Conservation (phyloP, 2,888 invertebrate genomes). For the Branchellion lobata region DNA sequence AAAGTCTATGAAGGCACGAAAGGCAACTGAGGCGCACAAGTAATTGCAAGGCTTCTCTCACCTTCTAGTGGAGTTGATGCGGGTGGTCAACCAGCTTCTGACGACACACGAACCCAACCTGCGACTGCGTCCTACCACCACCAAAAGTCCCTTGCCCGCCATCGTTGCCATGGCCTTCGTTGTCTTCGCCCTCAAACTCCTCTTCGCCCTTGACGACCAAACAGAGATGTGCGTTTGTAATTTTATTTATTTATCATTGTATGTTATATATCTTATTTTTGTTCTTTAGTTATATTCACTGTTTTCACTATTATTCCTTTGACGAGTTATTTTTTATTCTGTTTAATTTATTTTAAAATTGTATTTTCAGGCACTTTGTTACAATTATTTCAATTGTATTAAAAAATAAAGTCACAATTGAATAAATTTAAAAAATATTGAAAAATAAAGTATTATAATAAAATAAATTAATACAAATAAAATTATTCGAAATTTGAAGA, state of each 20-base stretch:
- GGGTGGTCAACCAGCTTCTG: background rate
- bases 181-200: slow-evolving; percentile 54
- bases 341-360: no score
- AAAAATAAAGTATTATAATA: no score
- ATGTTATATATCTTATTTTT: background rate
- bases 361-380: no score
- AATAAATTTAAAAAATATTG: no score
- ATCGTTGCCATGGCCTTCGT: slow-evolving; percentile 55
- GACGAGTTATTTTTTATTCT: no score
- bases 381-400: no score
- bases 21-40: background rate
- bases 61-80: background rate
- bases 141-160: background rate
- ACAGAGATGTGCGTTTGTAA: slow-evolving; percentile 54
- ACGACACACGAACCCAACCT: background rate
- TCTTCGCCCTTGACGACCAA: slow-evolving; percentile 55
- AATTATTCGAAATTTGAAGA: no score
- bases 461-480: no score
- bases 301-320: background rate
- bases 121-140: background rate
- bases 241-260: background rate
- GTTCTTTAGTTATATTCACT: background rate
- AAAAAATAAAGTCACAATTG: no score
- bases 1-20: background rate
- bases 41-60: no score